Conservation (phyloP, 1,140 invertebrate genomes). For the Conus betulinus region DNA sequence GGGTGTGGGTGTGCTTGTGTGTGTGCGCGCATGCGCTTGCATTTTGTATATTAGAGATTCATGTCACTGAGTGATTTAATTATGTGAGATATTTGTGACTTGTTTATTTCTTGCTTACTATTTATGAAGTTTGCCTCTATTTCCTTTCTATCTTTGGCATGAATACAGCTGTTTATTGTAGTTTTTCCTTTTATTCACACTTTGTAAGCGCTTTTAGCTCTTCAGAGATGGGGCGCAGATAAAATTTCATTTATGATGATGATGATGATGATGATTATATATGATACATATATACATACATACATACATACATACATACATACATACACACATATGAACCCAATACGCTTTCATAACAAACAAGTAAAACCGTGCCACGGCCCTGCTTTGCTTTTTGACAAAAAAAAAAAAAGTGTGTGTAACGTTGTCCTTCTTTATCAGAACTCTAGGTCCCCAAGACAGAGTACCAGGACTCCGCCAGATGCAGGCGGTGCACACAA, state of each 20-base stretch:
- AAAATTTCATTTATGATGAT: background rate
- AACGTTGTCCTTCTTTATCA: no score
- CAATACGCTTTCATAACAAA: background rate
- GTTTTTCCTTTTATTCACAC: background rate
- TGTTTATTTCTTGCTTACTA: background rate
- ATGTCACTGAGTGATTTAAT: no score
- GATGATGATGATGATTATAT: background rate
- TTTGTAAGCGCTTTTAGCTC: no score
- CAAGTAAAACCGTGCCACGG: background rate
- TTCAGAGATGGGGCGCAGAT: no score
- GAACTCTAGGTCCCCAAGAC: background rate
- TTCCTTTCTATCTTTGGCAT: background rate
- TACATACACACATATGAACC: background rate
- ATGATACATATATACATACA: background rate
- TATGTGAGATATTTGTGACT: background rate
- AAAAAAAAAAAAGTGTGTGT: no score
- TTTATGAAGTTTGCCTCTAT: background rate
- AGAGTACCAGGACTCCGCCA: background rate
- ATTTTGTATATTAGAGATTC: no score
- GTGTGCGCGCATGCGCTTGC: background rate
- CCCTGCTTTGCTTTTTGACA: no score
- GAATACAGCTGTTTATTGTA: background rate
- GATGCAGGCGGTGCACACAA: constrained; percentile 43
- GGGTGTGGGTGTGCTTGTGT: background rate
- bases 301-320: background rate